These are phyloP conservation scores for Tetanocera ferruginea DNA, from an alignment of 2,888 invertebrate species.

Conservation along the genomic window DNA sequence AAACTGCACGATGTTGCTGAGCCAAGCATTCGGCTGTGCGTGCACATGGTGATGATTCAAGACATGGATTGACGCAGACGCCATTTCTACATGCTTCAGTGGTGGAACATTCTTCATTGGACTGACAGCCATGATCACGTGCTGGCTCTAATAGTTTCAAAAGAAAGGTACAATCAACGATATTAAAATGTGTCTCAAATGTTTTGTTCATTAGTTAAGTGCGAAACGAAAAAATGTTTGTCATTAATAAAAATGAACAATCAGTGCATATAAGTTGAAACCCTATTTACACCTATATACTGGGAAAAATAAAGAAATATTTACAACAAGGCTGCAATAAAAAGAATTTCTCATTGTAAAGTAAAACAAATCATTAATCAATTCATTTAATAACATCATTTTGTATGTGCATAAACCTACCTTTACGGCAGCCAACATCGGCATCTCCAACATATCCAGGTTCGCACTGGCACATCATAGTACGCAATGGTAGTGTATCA, in stretches of 20 bases:
- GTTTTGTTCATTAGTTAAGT: not conserved
- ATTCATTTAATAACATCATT: not conserved
- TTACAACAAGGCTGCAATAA: not conserved
- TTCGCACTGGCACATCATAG: slow-evolving; percentile 89
- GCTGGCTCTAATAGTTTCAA: slow-evolving; percentile 57
- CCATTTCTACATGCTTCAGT: slow-evolving; percentile 81
- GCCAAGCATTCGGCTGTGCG: slow-evolving; percentile 83
- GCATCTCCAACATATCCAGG: slow-evolving; percentile 89
- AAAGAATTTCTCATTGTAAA: too few relatives aligned
- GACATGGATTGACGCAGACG: slow-evolving; percentile 84
- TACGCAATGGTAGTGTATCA: slow-evolving; percentile 87
- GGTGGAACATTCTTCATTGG: slow-evolving; percentile 79
- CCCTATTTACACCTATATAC: not conserved
- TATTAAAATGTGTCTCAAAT: not conserved
- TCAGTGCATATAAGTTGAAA: slow-evolving; percentile 1
- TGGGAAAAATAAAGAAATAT: not conserved
- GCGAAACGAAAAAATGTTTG: not conserved
- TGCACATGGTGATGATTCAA: slow-evolving; percentile 78
- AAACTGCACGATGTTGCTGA: slow-evolving; percentile 81
- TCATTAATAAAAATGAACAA: not conserved
- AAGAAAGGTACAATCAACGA: not conserved
- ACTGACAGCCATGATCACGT: slow-evolving; percentile 76
- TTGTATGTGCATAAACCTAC: slow-evolving; percentile 70
- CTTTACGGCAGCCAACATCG: slow-evolving; percentile 83
- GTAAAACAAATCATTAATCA: not conserved